These are phyloP conservation scores for Silurus glanis DNA, from an alignment of 2,113 vertebrate species.

Conservation along the genomic window DNA sequence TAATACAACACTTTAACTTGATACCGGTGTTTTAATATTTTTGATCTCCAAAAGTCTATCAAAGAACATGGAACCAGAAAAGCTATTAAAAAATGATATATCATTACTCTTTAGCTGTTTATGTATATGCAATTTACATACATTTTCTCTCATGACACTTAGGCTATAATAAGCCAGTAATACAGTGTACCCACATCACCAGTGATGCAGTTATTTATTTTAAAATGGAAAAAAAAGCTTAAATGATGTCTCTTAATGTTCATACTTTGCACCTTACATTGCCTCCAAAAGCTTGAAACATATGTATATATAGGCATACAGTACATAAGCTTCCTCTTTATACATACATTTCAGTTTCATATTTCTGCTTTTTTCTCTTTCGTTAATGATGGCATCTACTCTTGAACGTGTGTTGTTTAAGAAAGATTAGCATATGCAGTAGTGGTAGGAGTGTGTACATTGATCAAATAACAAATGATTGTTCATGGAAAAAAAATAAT, in stretches of 20 bases:
- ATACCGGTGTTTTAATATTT: slow-evolving; percentile 24
- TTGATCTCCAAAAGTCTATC: not conserved
- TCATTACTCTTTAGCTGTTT: not conserved
- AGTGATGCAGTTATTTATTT: slow-evolving; percentile 28
- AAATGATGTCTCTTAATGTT: not conserved
- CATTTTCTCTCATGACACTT: slow-evolving; percentile 2
- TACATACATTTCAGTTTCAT: slow-evolving; percentile 3
- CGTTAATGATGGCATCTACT: slow-evolving; percentile 40
- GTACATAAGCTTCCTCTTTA: slow-evolving; percentile 4
- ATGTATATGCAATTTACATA: slow-evolving; percentile 22
- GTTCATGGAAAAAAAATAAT: slow-evolving; percentile 51
- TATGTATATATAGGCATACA: slow-evolving; percentile 16
- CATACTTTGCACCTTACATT: slow-evolving; percentile 29
- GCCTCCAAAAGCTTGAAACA: slow-evolving; percentile 10
- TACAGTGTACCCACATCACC: not conserved
- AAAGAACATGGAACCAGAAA: slow-evolving; percentile 2
- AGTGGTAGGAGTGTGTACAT: slow-evolving; percentile 60
- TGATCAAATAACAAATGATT: slow-evolving; percentile 58
- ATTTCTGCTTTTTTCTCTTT: slow-evolving; percentile 18
- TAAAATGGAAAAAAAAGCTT: slow-evolving; percentile 1
- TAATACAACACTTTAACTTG: slow-evolving; percentile 4
- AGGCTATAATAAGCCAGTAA: not conserved
- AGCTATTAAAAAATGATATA: slow-evolving; percentile 8
- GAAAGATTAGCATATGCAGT: slow-evolving; percentile 57
- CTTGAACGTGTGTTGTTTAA: slow-evolving; percentile 28